Evolutionary conservation across 2,797 vertebrate genomes (phyloP), one percentile per base, ranked within the genome.

Genomic region (Pogonophryne albipinna): DNA sequence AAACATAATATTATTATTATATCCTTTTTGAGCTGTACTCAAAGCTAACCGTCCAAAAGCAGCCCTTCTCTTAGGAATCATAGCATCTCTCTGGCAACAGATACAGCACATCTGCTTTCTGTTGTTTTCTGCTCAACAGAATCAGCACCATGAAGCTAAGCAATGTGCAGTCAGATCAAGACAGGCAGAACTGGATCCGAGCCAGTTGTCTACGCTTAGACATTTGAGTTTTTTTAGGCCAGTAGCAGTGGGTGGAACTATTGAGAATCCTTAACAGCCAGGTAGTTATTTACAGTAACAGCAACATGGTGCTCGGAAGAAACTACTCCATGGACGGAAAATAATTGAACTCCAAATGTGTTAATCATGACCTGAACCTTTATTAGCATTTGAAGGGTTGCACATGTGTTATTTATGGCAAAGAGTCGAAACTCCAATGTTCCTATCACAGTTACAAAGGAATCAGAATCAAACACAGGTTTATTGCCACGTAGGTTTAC

Each of bases 71-170:
- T 10, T 3, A 68, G 46, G 84, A 71, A 61, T 79, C 67, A 71
- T 68, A 69, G 62, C 76, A 56, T 69, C 53, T 44, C 55, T 82
- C 51, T 73, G 47, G 70, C 62, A 82, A 47, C 70, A 71, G 68
- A 74, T 77, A 58, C 68, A 71, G 59, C 45, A 57, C 45, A 56
- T 74, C 62, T 71, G 69, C 52, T 45, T 59, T 57, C 69, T 61
- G 61, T 44, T 55, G 64, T 79, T 85, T 58, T 56, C 69, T 50
- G 23, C 47, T 65, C 46, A 71, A 74, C 57, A 47, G 66, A 72
- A 58, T 31, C 62, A 59, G 62, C 58, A 64, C 45, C 17, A 38
- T 23, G 15, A 60, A 74, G 49, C 58, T 44, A 44, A 74, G 45
- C 50, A 64, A 15, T 41, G 58, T 67, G 27, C 42, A 42, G 31